Evolutionary conservation across 2,797 vertebrate species (phyloP).

Genomic region (Cryptoprocta ferox): DNA sequence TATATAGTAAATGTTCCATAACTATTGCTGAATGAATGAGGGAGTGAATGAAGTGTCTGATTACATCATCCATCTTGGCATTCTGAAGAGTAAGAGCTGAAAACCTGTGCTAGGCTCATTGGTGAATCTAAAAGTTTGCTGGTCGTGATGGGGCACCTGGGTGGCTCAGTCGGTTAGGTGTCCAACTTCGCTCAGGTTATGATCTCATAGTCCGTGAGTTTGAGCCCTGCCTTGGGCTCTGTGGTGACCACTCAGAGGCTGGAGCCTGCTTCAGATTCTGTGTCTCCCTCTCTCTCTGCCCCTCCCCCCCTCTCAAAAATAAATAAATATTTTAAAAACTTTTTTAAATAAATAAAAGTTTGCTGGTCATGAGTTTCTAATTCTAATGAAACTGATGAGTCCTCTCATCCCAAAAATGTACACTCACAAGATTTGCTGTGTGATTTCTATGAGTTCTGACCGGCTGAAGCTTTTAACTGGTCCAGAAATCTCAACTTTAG

Average conservation of each 20-base stretch:
- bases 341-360: background rate
- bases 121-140: background rate
- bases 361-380: background rate
- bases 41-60: background rate
- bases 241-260: no score
- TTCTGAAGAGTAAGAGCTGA: background rate
- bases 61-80: background rate
- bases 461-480: background rate
- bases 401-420: background rate
- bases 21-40: background rate
- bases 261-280: no score
- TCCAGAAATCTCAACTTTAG: background rate
- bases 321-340: no score
- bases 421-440: background rate
- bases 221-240: no score
- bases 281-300: no score
- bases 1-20: background rate
- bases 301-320: no score
- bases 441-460: background rate
- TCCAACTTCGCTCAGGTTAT: no score
- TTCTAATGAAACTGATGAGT: background rate
- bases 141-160: no score
- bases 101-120: background rate
- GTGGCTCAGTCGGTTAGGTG: no score
- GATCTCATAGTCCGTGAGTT: no score